phyloP scores from a whole-genome alignment of 2,113 vertebrate species.

The Gavialis gangeticus region DNA sequence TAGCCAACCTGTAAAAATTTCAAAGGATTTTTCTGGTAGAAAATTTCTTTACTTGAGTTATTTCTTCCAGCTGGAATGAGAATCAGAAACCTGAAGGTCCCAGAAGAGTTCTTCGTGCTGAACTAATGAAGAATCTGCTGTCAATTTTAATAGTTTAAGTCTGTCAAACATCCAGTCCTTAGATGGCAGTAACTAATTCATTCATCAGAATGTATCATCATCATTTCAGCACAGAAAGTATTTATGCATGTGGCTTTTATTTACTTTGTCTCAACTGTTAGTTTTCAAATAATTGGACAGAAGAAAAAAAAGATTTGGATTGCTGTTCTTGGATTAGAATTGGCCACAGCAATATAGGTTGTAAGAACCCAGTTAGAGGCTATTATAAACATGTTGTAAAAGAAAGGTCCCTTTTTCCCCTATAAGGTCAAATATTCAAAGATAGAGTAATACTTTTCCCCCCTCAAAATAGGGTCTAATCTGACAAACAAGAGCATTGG shows the following conservation, averaged over 20 bases:
- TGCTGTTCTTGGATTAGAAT: background rate
- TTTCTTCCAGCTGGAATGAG: background rate
- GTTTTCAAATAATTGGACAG: background rate
- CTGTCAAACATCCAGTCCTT: background rate
- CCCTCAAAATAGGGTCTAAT: background rate
- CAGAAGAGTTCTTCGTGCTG: background rate
- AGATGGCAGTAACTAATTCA: background rate
- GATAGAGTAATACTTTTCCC: background rate
- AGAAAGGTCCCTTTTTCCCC: background rate
- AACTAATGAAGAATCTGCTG: background rate
- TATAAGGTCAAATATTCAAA: background rate
- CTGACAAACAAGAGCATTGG: background rate
- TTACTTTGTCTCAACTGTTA: background rate
- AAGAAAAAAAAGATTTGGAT: background rate
- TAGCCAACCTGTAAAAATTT: background rate
- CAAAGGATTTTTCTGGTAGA: background rate
- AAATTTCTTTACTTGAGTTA: background rate
- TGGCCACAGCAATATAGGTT: background rate
- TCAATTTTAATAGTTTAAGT: background rate
- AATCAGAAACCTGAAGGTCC: background rate
- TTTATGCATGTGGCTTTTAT: background rate
- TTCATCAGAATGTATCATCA: too few species aligned
- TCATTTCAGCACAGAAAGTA: background rate
- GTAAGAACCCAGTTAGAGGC: background rate
- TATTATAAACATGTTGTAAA: background rate